These are phyloP conservation scores for Fragum whitleyi DNA, from an alignment of 2,888 invertebrate species.

Conservation along the genomic window DNA sequence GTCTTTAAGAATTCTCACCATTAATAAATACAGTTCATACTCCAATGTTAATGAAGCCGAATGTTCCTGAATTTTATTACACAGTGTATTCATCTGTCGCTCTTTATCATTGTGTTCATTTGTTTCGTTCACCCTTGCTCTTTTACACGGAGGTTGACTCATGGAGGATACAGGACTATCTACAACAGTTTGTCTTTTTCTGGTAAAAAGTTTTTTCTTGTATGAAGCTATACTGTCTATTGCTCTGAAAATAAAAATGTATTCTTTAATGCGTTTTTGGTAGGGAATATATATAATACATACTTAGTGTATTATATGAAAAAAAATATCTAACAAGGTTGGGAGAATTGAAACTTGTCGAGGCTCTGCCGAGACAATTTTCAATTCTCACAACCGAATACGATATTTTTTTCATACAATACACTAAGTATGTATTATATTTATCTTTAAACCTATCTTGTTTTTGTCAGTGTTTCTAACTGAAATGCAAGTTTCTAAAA, in stretches of 20 bases:
- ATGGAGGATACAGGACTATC: neutral
- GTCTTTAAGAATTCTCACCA: conserved; percentile 50
- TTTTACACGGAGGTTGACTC: neutral
- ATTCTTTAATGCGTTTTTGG: too few species aligned
- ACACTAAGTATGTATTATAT: too few species aligned
- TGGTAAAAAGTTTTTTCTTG: conserved; percentile 14
- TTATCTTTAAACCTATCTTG: too few species aligned
- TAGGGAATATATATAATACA: too few species aligned
- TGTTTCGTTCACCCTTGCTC: neutral
- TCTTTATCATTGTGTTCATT: neutral
- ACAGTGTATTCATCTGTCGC: conserved; percentile 2
- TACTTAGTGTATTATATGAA: too few species aligned
- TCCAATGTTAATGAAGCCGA: conserved; percentile 41
- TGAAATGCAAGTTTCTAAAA: too few species aligned
- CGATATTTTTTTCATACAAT: too few species aligned
- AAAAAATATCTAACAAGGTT: too few species aligned
- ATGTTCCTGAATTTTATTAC: conserved; percentile 5
- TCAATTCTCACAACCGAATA: too few species aligned
- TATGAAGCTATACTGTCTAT: conserved; percentile 14
- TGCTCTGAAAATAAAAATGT: conserved; percentile 21
- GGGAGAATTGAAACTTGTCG: too few species aligned
- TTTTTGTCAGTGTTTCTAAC: too few species aligned
- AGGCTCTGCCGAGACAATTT: too few species aligned
- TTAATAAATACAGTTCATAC: conserved; percentile 51
- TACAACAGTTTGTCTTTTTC: neutral